These are phyloP conservation scores for Tenebrio molitor DNA, from an alignment of 1,140 invertebrate species.

Conservation along the genomic window DNA sequence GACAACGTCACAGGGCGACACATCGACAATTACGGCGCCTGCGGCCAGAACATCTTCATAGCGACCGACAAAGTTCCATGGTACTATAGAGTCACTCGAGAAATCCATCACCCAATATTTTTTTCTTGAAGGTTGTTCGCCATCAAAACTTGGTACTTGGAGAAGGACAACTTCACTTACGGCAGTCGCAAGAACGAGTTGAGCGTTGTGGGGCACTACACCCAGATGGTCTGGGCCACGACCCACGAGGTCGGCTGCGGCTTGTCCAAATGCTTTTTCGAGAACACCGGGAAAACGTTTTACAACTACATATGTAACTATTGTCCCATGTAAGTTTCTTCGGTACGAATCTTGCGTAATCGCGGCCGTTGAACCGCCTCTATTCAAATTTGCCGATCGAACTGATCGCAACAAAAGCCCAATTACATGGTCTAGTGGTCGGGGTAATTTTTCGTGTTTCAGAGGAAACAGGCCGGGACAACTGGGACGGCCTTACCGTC, in stretches of 20 bases:
- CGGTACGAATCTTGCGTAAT: conserved; percentile 1
- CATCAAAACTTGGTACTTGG: conserved; percentile 83
- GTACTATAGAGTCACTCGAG: conserved; percentile 68
- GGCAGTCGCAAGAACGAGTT: conserved; percentile 74
- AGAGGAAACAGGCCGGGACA: conserved; percentile 79
- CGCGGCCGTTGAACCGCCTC: conserved; percentile 13
- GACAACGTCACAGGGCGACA: conserved; percentile 77
- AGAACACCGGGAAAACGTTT: conserved; percentile 70
- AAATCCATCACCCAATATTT: conserved; percentile 4
- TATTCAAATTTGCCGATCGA: conserved; percentile 7
- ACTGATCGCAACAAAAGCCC: background rate
- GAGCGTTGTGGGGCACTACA: conserved; percentile 82
- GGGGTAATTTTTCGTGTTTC: conserved; percentile 61
- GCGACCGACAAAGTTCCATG: conserved; percentile 84
- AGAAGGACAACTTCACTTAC: conserved; percentile 82
- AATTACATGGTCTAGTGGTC: conserved; percentile 30
- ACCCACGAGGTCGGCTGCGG: conserved; percentile 85
- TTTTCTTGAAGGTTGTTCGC: conserved; percentile 79
- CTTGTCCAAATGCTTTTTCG: conserved; percentile 76
- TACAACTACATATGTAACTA: conserved; percentile 92
- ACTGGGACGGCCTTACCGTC: conserved; percentile 76
- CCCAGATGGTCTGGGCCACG: conserved; percentile 87
- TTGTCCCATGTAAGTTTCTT: conserved; percentile 84
- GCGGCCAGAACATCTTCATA: conserved; percentile 88
- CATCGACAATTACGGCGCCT: conserved; percentile 77